phyloP scores from a whole-genome alignment of 2,797 vertebrate genomes.

The Pseudochirops cupreus region DNA sequence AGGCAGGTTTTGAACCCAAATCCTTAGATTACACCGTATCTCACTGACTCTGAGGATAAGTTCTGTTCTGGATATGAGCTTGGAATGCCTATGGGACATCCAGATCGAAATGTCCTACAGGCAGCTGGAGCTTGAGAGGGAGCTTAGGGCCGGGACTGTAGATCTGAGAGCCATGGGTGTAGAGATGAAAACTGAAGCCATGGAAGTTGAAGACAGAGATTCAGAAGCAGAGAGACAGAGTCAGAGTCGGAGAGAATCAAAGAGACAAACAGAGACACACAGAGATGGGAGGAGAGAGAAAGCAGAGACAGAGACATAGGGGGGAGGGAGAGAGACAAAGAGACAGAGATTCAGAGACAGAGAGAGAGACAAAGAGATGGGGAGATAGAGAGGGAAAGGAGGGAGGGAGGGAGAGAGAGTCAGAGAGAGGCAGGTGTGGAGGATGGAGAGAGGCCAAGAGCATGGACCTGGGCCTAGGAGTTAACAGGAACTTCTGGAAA shows the following conservation, averaged over 20 bases:
- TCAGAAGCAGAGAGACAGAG: neutral
- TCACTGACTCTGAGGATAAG: neutral
- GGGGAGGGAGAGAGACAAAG: no score
- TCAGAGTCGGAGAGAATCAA: neutral
- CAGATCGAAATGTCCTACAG: neutral
- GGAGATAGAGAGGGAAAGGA: no score
- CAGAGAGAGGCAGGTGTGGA: neutral
- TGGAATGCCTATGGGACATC: neutral
- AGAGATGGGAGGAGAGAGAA: neutral
- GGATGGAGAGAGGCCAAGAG: no score
- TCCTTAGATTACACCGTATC: neutral
- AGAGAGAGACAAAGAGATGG: no score
- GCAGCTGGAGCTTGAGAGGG: neutral
- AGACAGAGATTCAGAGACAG: no score
- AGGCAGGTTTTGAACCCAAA: neutral
- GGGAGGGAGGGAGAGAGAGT: no score
- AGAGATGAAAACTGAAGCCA: neutral
- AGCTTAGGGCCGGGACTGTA: neutral
- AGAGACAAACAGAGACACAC: neutral
- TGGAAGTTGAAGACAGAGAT: neutral
- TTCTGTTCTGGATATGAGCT: neutral
- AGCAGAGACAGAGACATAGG: neutral
- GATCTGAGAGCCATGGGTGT: neutral
- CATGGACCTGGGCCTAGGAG: neutral
- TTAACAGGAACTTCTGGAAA: neutral